Evolutionary conservation across 1,140 invertebrate genomes (phyloP), one percentile per base, ranked within the genome.

Genomic region (Halesus radiatus): DNA sequence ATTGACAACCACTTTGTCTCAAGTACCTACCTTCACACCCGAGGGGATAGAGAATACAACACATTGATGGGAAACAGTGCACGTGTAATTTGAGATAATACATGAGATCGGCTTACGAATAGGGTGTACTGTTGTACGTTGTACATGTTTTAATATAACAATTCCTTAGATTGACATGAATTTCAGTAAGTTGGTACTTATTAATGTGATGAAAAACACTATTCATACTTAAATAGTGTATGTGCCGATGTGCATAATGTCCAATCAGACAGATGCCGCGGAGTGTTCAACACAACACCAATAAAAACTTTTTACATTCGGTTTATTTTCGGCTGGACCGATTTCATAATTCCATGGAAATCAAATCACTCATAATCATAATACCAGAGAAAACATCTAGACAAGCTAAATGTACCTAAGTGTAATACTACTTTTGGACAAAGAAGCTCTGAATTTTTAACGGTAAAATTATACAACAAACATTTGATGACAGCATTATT

Each of bases 1-100:
- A 66, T 29, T 54, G 68, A 72, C 68, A 53, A 53, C 68, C 18
- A 53, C 37, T 72, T 72, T 72, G 52, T 26, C 53, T 22, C 53
- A 20, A 53, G 68, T 52, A 72, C 62, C 62, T 37, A 66, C 23
- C 29, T 23, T 52, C 68, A 52, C 10, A 10, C 64, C 64, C 29
- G 20, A 29, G 45, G 68, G 68, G 50, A 72, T 16, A 72, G 50
- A 8, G 64, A 18, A 22, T 64, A 50, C 32, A 23, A 72, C 50
- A 15, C 3, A 50, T 10, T 50, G 37, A 52, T 16, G 50, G 68
- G 68, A 53, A 18, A 50, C 18, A 53, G 23, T 52, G 22, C 7
- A 72, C 18, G 22, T 53, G 64, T 53, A 72, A 53, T 50, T 72
- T 52, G 26, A 50, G 45, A 72, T 45, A 15, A 72, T 72, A 45